These are phyloP conservation scores for Diuraphis noxia DNA, from an alignment of 1,140 invertebrate species.

Conservation along the genomic window DNA sequence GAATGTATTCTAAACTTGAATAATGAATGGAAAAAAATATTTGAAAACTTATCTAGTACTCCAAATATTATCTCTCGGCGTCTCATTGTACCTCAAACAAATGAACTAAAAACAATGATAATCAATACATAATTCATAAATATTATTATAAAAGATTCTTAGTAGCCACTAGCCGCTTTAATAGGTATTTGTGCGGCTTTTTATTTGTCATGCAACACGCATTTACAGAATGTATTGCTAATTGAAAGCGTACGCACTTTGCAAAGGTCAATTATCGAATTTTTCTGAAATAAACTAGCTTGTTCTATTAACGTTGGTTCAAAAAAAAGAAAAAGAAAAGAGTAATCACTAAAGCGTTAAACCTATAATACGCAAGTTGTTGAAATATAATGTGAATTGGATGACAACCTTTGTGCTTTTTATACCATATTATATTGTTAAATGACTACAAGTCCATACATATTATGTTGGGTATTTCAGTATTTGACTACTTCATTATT, in stretches of 20 bases:
- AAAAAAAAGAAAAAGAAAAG: neutral
- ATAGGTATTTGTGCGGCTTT: neutral
- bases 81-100: neutral
- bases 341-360: neutral
- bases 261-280: neutral
- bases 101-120: neutral
- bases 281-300: neutral
- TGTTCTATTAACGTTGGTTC: neutral
- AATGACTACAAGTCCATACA: neutral
- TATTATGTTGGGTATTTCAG: neutral
- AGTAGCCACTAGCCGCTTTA: too few relatives aligned
- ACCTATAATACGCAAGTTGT: neutral
- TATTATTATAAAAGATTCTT: neutral
- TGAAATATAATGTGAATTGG: neutral
- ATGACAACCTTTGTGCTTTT: neutral
- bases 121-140: neutral
- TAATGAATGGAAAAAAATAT: too few relatives aligned
- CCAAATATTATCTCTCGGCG: neutral
- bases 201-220: neutral
- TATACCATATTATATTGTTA: neutral
- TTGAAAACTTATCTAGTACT: neutral
- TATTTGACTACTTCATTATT: neutral
- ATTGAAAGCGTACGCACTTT: neutral
- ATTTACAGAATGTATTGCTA: neutral
- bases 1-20: too few relatives aligned